Conservation (phyloP, 92 coral and sea anemone species). For the Umimayanthus kanabou region DNA sequence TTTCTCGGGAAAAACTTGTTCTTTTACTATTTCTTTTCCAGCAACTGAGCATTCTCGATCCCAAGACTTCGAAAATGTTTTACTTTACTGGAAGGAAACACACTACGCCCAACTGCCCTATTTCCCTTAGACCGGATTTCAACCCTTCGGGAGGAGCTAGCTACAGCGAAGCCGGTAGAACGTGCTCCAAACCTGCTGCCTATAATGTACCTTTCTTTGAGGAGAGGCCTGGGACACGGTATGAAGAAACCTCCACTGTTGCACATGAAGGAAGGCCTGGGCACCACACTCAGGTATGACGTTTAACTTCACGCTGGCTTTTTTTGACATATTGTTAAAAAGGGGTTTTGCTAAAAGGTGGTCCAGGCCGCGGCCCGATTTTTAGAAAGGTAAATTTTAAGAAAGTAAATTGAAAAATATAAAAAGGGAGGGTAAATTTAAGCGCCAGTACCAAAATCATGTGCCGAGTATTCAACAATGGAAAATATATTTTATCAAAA, state of each 20-base stretch:
- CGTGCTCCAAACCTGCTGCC: constrained; percentile 55
- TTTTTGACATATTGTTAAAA: too few relatives aligned
- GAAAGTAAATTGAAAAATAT: too few relatives aligned
- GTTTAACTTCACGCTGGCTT: too few relatives aligned
- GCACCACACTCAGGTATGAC: constrained; percentile 91
- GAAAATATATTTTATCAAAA: too few relatives aligned
- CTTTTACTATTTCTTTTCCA: constrained; percentile 18
- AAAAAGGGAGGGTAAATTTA: too few relatives aligned
- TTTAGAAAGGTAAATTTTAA: too few relatives aligned
- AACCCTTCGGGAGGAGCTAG: constrained; percentile 83
- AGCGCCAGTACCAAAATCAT: too few relatives aligned
- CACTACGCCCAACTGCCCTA: constrained; percentile 92
- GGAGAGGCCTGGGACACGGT: constrained; percentile 74
- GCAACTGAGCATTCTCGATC: constrained; percentile 81
- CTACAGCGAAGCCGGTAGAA: constrained; percentile 43
- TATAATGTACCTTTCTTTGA: constrained; percentile 80
- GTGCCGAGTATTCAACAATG: too few relatives aligned
- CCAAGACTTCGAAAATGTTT: constrained; percentile 83
- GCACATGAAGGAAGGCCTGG: constrained; percentile 98
- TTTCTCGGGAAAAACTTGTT: background rate
- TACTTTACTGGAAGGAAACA: constrained; percentile 81
- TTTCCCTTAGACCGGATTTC: constrained; percentile 69
- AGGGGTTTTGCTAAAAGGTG: too few relatives aligned
- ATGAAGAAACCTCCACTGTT: constrained; percentile 62
- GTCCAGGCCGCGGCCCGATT: too few relatives aligned